These are phyloP conservation scores for Symphodus melops DNA, from an alignment of 2,113 vertebrate species.

Conservation along the genomic window DNA sequence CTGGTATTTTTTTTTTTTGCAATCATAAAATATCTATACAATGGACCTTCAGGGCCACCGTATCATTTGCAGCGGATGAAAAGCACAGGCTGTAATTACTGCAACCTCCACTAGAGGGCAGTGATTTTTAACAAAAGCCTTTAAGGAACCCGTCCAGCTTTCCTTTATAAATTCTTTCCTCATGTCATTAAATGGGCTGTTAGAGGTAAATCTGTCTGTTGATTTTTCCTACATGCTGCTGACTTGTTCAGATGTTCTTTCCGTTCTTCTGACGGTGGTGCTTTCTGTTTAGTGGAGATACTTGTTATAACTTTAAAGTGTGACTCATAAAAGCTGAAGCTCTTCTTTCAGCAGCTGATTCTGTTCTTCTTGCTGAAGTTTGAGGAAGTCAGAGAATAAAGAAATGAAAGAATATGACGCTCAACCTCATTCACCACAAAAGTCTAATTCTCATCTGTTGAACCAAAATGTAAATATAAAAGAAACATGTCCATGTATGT, in stretches of 20 bases:
- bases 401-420: neutral
- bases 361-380: neutral
- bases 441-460: neutral
- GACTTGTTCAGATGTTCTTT: neutral
- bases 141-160: neutral
- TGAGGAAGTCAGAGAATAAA: neutral
- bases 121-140: neutral
- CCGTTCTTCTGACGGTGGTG: too few species aligned
- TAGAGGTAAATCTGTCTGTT: neutral
- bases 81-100: too few species aligned
- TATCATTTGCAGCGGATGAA: too few species aligned
- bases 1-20: too few species aligned
- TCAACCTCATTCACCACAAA: neutral
- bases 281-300: neutral
- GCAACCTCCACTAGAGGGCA: constrained; percentile 11
- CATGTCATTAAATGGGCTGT: neutral
- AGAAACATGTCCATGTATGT: too few species aligned
- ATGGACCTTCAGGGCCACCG: too few species aligned
- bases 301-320: neutral
- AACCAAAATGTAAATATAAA: neutral
- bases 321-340: neutral
- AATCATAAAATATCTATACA: too few species aligned
- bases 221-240: neutral
- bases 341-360: neutral
- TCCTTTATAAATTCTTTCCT: neutral